These are phyloP conservation scores for Euura lappo DNA, from an alignment of 1,140 invertebrate genomes.

Conservation along the genomic window DNA sequence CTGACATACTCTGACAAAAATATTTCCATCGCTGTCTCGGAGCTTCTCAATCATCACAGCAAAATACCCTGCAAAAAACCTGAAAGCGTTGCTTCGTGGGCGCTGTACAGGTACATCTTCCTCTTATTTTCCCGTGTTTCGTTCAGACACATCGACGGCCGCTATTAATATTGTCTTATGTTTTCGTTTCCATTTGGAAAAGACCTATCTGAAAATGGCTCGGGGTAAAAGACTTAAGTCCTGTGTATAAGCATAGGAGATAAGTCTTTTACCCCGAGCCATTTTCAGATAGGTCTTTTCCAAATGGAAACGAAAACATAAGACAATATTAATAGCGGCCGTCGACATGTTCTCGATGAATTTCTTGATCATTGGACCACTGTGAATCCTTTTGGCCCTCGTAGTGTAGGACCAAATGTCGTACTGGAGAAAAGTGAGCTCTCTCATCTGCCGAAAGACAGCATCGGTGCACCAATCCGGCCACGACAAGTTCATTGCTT, in stretches of 20 bases:
- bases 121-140: constrained; percentile 20
- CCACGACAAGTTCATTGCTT: constrained; percentile 61
- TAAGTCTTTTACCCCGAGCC: too few species aligned
- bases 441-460: constrained; percentile 59
- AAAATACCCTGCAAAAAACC: constrained; percentile 68
- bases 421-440: constrained; percentile 56
- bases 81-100: constrained; percentile 73
- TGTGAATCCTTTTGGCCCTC: constrained; percentile 66
- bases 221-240: too few species aligned
- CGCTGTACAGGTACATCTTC: constrained; percentile 67
- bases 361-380: constrained; percentile 50
- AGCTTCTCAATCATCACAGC: constrained; percentile 71
- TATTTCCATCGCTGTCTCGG: constrained; percentile 38
- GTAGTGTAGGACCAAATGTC: constrained; percentile 65
- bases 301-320: too few species aligned
- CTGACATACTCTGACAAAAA: constrained; percentile 57
- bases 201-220: too few species aligned
- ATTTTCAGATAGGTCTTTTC: too few species aligned
- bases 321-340: too few species aligned
- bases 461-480: constrained; percentile 66
- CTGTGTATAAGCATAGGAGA: too few species aligned
- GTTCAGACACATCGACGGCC: too few species aligned
- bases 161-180: too few species aligned
- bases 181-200: too few species aligned
- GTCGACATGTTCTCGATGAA: constrained; percentile 33